phyloP scores from a whole-genome alignment of 2,888 invertebrate species.

The Chironomus riparius region DNA sequence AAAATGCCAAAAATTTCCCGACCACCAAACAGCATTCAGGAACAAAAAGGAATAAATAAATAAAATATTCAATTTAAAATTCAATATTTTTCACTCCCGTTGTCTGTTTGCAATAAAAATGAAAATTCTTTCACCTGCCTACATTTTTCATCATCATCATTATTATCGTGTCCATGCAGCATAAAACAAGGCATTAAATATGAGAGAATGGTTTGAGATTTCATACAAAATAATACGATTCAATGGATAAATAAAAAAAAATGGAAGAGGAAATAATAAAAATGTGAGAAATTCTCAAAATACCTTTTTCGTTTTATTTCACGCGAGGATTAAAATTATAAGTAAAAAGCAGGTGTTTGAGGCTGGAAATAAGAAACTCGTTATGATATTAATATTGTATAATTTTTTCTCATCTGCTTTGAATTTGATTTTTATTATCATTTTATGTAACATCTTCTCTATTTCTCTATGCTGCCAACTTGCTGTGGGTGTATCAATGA shows the following conservation, averaged over 20 bases:
- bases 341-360: constrained; percentile 13
- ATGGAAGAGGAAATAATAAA: neutral
- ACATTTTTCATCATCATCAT: no score
- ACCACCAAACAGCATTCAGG: no score
- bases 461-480: neutral
- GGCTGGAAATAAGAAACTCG: neutral
- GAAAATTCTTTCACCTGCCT: no score
- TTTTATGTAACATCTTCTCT: no score
- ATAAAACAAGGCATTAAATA: neutral
- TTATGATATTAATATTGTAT: neutral
- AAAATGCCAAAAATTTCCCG: no score
- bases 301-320: neutral
- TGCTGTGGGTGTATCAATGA: neutral
- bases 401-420: no score
- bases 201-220: neutral
- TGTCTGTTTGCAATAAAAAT: no score
- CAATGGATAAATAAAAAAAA: neutral
- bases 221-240: neutral
- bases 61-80: no score
- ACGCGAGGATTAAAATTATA: constrained; percentile 14
- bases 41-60: no score
- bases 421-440: no score
- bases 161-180: neutral
- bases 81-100: no score
- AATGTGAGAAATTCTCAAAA: neutral